Evolutionary conservation across 2,113 vertebrate species (phyloP).

Genomic region (Calonectris borealis): DNA sequence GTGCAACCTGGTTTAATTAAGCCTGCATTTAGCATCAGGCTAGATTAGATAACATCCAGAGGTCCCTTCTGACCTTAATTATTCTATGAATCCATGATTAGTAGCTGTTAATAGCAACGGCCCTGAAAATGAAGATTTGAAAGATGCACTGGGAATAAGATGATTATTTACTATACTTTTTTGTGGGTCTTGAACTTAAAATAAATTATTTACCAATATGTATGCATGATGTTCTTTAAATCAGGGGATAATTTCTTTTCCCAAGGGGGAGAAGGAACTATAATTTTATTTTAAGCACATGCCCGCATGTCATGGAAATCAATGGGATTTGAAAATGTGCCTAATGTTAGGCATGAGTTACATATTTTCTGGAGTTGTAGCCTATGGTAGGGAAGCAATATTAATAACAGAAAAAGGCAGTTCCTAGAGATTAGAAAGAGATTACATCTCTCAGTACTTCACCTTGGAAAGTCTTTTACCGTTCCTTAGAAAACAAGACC

Average conservation of each 20-base stretch:
- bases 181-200: background rate
- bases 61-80: constrained; percentile 32
- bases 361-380: background rate
- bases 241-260: background rate
- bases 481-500: constrained; percentile 28
- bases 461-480: constrained; percentile 50
- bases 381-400: background rate
- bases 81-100: constrained; percentile 32
- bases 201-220: background rate
- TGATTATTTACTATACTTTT: constrained; percentile 4
- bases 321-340: constrained; percentile 5
- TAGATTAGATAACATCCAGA: background rate
- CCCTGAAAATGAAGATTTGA: constrained; percentile 6
- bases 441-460: constrained; percentile 42
- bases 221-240: background rate
- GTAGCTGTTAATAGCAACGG: background rate
- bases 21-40: background rate
- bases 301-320: background rate
- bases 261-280: background rate
- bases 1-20: constrained; percentile 3
- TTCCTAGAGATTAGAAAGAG: constrained; percentile 20
- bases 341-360: background rate
- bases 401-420: constrained; percentile 34
- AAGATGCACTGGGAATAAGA: background rate
- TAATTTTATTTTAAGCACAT: background rate